These are phyloP conservation scores for Hystrix brachyura DNA, from an alignment of 2,113 vertebrate species.

Conservation along the genomic window DNA sequence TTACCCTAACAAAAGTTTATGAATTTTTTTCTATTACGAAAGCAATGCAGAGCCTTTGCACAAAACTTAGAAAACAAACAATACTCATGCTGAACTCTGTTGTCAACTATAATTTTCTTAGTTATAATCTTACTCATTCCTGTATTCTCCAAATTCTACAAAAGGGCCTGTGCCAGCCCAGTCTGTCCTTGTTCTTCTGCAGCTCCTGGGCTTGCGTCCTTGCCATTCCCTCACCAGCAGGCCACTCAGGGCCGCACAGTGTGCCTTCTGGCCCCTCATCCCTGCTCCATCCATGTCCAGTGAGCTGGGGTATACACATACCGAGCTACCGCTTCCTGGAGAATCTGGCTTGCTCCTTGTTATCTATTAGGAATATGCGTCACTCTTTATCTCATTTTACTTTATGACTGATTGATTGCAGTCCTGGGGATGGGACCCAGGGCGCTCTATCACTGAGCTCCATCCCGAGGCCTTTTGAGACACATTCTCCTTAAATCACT, in stretches of 20 bases:
- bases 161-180: neutral
- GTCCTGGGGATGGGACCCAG: neutral
- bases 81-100: neutral
- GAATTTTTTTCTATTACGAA: conserved; percentile 1
- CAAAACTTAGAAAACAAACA: neutral
- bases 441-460: neutral
- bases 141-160: neutral
- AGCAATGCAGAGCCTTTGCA: neutral
- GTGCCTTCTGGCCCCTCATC: neutral
- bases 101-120: too few species aligned
- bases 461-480: neutral
- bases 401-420: neutral
- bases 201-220: too few species aligned
- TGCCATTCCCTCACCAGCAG: neutral
- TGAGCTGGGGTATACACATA: rapidly evolving
- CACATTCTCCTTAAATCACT: neutral
- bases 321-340: neutral
- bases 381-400: neutral
- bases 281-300: neutral
- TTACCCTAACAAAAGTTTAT: neutral
- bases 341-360: rapidly evolving
- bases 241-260: neutral
- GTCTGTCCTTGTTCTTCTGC: too few species aligned
- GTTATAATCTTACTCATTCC: neutral
- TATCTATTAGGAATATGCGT: neutral